Evolutionary conservation across 2,888 invertebrate genomes (phyloP), one percentile per base, ranked within the genome.

Genomic region (Horisme vitalbata): DNA sequence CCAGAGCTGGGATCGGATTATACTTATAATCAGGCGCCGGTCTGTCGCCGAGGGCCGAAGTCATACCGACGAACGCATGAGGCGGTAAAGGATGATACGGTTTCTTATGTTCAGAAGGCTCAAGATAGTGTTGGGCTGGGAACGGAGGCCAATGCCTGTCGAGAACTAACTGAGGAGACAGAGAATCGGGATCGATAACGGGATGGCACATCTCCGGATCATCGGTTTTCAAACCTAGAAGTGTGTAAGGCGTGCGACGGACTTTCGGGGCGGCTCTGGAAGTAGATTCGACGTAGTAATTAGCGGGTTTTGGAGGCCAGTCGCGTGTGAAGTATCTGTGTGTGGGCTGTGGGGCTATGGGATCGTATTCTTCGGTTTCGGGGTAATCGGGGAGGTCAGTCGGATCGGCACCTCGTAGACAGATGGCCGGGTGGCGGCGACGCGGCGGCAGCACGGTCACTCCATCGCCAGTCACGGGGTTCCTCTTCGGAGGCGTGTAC

Each of bases 391-490:
- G 48, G 31, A 18, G 60, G 54, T 65, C 61, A 62, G 69, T 59
- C 55, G 68, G 80, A 79, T 79, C 75, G 71, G 88, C 89, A 90
- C 89, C 90, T 90, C 88, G 83, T 77, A 75, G 80, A 77, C 78
- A 69, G 80, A 81, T 81, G 62, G 76, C 83, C 50, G 90, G 83
- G 73, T 85, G 84, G 73, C 84, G 80, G 63, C 90, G 85, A 50
- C 90, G 84, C 75, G 67, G 79, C 68, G 88, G 89, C 79, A 85
- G 87, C 79, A 91, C 73, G 70, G 75, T 72, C 75, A 92, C 87
- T 70, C 92, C 92, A 73, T 91, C 91, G 71, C 92, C 92, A 67
- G 92, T 92, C 83, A 92, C 92, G 64, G 92, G 92, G 72, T 92
- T 92, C 87, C 92, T 91, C 83, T 89, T 87, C 89, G 91, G 86